phyloP scores from a whole-genome alignment of 2,888 invertebrate species.

The Syrphus vitripennis region DNA sequence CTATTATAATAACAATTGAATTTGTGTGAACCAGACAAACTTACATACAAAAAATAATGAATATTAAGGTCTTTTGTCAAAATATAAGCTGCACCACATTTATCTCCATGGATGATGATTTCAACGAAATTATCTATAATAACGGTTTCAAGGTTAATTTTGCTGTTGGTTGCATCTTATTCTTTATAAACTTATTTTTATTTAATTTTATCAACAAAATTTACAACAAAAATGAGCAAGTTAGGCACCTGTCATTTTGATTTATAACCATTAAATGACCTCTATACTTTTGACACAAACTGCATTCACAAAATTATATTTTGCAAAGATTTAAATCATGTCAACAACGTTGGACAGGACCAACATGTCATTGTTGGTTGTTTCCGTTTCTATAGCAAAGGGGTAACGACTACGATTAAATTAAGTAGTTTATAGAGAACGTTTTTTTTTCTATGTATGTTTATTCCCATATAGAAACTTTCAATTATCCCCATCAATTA shows the following conservation, averaged over 20 bases:
- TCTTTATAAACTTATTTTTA: neutral
- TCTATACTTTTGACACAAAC: neutral
- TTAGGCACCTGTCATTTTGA: neutral
- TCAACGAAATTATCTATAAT: neutral
- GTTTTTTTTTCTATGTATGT: constrained; percentile 29
- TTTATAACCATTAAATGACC: neutral
- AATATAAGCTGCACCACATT: neutral
- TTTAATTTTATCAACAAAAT: neutral
- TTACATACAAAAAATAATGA: neutral
- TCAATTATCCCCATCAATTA: constrained; percentile 65
- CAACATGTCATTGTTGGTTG: neutral
- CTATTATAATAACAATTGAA: neutral
- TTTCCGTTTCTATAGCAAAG: neutral
- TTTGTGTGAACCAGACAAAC: neutral
- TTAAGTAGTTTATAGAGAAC: neutral
- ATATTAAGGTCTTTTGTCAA: neutral
- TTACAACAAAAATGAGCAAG: neutral
- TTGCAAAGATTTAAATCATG: constrained; percentile 18
- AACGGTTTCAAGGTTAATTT: neutral
- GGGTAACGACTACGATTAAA: neutral
- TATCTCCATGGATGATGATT: neutral
- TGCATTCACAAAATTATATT: neutral
- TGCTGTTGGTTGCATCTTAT: neutral
- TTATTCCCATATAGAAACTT: too few species aligned
- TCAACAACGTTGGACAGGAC: too few species aligned